A percentile compares a stretch with the other conserved stretches of the same genome.
Conservation (phyloP, 1,140 invertebrate genomes). For the Drosophila bifasciata region DNA sequence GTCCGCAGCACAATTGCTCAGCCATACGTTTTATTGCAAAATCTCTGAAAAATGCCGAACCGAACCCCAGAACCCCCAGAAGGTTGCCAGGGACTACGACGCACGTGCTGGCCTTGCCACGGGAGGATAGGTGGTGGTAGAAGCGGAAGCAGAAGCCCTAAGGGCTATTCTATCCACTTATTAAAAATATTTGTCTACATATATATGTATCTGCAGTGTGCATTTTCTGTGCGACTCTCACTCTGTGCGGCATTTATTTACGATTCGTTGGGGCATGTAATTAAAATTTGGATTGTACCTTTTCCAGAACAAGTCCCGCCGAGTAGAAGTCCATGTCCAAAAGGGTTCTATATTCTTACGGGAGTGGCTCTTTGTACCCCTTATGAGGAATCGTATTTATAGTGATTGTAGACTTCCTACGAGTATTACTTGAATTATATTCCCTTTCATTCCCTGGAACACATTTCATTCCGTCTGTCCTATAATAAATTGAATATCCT, state of each 20-base stretch:
- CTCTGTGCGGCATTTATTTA: constrained; percentile 49
- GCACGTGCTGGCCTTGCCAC: constrained; percentile 43
- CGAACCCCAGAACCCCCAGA: too few relatives aligned
- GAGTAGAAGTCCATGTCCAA: constrained; percentile 13
- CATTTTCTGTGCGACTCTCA: constrained; percentile 57
- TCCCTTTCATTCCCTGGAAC: too few relatives aligned
- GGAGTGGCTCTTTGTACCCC: too few relatives aligned
- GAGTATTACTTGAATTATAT: too few relatives aligned
- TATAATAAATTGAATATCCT: too few relatives aligned
- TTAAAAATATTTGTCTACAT: constrained; percentile 75
- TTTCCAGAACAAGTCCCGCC: constrained; percentile 28
- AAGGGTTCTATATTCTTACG: not conserved
- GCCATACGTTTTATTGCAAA: constrained; percentile 78
- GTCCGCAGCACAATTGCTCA: constrained; percentile 60
- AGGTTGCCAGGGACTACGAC: constrained; percentile 48
- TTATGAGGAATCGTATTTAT: too few relatives aligned
- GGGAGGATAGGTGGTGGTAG: not conserved
- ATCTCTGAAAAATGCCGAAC: constrained; percentile 47
- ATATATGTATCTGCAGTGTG: constrained; percentile 34
- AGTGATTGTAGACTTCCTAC: too few relatives aligned
- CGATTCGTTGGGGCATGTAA: constrained; percentile 66
- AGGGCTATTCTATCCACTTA: constrained; percentile 44
- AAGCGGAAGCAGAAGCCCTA: not conserved
- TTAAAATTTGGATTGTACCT: constrained; percentile 59
- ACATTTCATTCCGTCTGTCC: too few relatives aligned